Conservation (phyloP, 2,888 invertebrate species). For the Colostygia pectinataria region DNA sequence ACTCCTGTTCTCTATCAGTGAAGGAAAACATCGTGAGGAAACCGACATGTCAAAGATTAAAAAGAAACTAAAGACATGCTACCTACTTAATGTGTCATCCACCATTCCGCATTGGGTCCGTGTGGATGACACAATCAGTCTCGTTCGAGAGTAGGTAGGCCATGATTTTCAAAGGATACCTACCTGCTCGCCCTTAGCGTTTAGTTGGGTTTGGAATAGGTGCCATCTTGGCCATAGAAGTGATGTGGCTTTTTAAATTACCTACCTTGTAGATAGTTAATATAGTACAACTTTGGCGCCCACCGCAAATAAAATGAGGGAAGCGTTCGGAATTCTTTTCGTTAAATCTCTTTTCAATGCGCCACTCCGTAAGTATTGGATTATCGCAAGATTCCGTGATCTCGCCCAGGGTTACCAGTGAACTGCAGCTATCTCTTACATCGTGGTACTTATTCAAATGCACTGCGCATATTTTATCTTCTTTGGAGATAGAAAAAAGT, state of each 20-base stretch:
- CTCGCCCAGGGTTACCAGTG: constrained; percentile 40
- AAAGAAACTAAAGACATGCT: too few relatives aligned
- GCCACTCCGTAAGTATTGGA: constrained; percentile 56
- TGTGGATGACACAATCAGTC: too few relatives aligned
- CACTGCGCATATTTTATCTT: constrained; percentile 44
- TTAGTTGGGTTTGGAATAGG: too few relatives aligned
- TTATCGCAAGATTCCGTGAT: constrained; percentile 51
- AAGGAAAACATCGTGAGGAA: too few relatives aligned
- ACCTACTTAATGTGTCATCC: too few relatives aligned
- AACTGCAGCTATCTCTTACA: constrained; percentile 37
- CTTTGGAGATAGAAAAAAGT: constrained; percentile 47
- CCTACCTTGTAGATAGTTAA: constrained; percentile 53
- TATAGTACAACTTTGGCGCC: constrained; percentile 53
- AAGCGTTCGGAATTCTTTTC: constrained; percentile 34
- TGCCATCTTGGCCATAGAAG: too few relatives aligned
- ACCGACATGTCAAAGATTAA: too few relatives aligned
- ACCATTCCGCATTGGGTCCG: too few relatives aligned
- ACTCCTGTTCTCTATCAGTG: too few relatives aligned
- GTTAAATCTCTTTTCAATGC: constrained; percentile 35
- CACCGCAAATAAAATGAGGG: constrained; percentile 47
- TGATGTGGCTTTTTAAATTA: neutral
- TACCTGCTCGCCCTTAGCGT: too few relatives aligned
- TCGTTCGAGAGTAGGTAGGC: too few relatives aligned
- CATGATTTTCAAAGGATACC: too few relatives aligned
- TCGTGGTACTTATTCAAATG: constrained; percentile 34